Percentiles rank a stretch among this genome's conserved stretches.
Evolutionary conservation across 2,797 vertebrate species (phyloP).

Genomic region (Parambassis ranga): DNA sequence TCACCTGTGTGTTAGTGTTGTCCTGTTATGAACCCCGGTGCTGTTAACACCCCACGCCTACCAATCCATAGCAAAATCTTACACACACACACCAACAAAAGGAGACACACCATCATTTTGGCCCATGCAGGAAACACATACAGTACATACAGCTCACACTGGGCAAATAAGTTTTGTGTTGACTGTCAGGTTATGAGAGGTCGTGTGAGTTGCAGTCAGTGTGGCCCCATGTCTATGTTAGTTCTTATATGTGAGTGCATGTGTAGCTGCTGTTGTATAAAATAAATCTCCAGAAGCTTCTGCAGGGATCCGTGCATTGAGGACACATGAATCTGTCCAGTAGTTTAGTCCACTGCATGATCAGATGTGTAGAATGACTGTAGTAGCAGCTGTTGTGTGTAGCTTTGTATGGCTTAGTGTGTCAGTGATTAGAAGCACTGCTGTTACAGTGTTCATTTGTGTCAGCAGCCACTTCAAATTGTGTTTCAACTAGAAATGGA

Average conservation of each 20-base stretch:
- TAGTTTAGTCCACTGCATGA: constrained; percentile 69
- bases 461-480: constrained; percentile 1
- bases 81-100: constrained; percentile 28
- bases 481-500: too few species aligned
- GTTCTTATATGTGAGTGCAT: constrained; percentile 34
- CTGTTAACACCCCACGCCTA: constrained; percentile 39
- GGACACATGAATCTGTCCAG: constrained; percentile 32
- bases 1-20: constrained; percentile 64
- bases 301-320: constrained; percentile 30
- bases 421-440: constrained; percentile 47
- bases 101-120: constrained; percentile 22
- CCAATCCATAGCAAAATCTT: constrained; percentile 39
- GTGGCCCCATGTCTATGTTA: constrained; percentile 29
- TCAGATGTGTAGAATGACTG: constrained; percentile 53
- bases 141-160: constrained; percentile 39
- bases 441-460: constrained; percentile 2
- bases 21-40: constrained; percentile 56
- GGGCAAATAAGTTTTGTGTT: constrained; percentile 30
- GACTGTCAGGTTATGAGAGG: constrained; percentile 33
- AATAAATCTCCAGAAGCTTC: constrained; percentile 24
- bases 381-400: constrained; percentile 59
- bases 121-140: constrained; percentile 39
- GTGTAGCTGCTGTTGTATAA: constrained; percentile 35
- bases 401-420: constrained; percentile 59
- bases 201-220: constrained; percentile 42